Evolutionary conservation across 1,140 invertebrate species (phyloP).

Genomic region (Sminthurides bifidus): DNA sequence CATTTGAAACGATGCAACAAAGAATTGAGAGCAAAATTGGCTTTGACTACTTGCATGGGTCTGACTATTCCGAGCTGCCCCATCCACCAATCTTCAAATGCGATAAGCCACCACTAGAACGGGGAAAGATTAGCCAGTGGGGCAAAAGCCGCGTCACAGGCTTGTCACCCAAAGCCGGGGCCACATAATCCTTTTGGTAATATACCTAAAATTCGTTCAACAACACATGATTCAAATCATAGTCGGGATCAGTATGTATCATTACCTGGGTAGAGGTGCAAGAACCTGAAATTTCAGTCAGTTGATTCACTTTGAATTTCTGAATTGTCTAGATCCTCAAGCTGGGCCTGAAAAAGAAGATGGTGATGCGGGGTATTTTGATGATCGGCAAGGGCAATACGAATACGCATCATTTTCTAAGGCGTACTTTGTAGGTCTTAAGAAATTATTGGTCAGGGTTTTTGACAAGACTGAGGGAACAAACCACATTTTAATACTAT

Average conservation of each 20-base stretch:
- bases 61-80: slow-evolving; percentile 1
- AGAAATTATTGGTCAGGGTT: background rate
- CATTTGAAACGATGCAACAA: background rate
- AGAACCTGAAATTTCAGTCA: background rate
- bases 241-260: background rate
- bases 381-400: background rate
- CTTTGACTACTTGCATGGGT: slow-evolving; percentile 8
- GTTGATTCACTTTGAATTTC: background rate
- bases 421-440: slow-evolving; percentile 3
- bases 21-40: slow-evolving; percentile 9
- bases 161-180: background rate
- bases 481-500: background rate
- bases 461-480: background rate
- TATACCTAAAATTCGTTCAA: background rate
- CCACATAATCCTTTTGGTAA: slow-evolving; percentile 10
- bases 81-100: slow-evolving; percentile 19
- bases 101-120: slow-evolving; percentile 9
- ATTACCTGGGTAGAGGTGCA: background rate
- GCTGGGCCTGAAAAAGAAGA: slow-evolving; percentile 13
- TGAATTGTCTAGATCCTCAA: slow-evolving; percentile 12
- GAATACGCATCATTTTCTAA: slow-evolving; percentile 3
- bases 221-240: background rate
- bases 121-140: slow-evolving; percentile 4
- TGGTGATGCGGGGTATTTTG: slow-evolving; percentile 10
- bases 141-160: slow-evolving; percentile 13